A percentile compares a stretch with the other conserved stretches of the same genome.
Conservation (phyloP, 2,113 vertebrate genomes). For the Apeltes quadracus region DNA sequence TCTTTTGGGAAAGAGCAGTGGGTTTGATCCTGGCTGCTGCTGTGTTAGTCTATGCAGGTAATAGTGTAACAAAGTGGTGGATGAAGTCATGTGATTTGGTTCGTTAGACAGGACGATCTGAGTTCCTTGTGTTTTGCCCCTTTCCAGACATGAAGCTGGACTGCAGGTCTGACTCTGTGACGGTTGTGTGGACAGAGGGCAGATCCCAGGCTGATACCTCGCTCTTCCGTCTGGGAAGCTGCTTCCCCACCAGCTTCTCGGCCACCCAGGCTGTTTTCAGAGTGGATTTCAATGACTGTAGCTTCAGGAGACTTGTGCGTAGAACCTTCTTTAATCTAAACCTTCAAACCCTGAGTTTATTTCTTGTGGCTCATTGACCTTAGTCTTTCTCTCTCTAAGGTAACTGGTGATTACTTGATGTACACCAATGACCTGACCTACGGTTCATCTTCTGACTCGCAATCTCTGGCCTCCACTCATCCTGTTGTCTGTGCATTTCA, state of each 20-base stretch:
- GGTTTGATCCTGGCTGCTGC: slow-evolving; percentile 26
- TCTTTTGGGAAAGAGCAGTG: slow-evolving; percentile 18
- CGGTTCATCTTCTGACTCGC: slow-evolving; percentile 23
- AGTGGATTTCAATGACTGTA: slow-evolving; percentile 61
- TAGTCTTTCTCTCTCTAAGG: slow-evolving; percentile 44
- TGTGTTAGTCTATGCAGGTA: slow-evolving; percentile 64
- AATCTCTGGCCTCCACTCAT: slow-evolving; percentile 25
- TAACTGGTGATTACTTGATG: slow-evolving; percentile 51
- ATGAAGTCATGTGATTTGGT: neutral
- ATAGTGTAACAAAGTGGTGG: neutral
- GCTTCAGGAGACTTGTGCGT: slow-evolving; percentile 69
- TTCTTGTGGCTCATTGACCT: neutral
- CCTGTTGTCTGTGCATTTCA: slow-evolving; percentile 68
- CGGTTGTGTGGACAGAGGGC: slow-evolving; percentile 62
- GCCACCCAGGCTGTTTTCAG: slow-evolving; percentile 59
- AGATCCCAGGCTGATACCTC: slow-evolving; percentile 36
- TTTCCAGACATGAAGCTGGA: slow-evolving; percentile 65
- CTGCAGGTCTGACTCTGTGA: slow-evolving; percentile 62
- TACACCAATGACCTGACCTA: slow-evolving; percentile 71
- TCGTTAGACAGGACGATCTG: no score
- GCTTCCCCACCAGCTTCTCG: slow-evolving; percentile 58
- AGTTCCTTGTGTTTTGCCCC: neutral
- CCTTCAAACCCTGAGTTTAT: accelerated
- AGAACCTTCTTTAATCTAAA: accelerated
- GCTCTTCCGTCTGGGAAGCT: slow-evolving; percentile 71